These are phyloP conservation scores for Campylorhamphus procurvoides DNA, from an alignment of 2,113 vertebrate species.

Conservation along the genomic window DNA sequence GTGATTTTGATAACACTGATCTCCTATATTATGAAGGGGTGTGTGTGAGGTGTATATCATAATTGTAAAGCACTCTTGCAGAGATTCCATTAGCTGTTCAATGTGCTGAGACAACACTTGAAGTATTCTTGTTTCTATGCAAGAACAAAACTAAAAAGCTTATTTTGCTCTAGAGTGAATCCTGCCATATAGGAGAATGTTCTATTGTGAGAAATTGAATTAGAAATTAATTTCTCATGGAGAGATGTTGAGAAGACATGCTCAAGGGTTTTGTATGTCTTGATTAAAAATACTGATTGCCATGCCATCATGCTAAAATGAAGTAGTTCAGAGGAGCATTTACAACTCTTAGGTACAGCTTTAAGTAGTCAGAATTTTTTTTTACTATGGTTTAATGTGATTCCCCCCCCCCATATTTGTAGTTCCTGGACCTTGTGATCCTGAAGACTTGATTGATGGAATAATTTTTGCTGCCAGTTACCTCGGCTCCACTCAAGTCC, in stretches of 20 bases:
- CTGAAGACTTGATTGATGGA: no score
- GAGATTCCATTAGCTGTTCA: neutral
- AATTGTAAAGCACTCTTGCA: neutral
- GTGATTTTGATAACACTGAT: neutral
- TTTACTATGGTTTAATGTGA: neutral
- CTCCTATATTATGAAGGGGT: neutral
- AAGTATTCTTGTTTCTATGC: neutral
- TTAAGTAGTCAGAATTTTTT: neutral
- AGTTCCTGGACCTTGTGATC: no score
- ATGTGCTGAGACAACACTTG: neutral
- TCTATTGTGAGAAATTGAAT: neutral
- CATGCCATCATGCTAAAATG: neutral
- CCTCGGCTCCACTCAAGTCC: no score
- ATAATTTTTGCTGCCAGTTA: no score
- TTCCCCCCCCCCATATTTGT: conserved; percentile 32
- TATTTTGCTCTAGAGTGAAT: conserved; percentile 10
- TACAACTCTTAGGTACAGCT: neutral
- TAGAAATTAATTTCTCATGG: neutral
- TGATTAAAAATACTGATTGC: neutral
- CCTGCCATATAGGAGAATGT: neutral
- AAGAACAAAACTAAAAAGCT: neutral
- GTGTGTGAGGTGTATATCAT: neutral
- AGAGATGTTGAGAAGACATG: neutral
- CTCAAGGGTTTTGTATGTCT: neutral
- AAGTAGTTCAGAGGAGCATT: neutral